These are phyloP conservation scores for Sandelia bainsii DNA, from an alignment of 2,797 vertebrate genomes.

Conservation along the genomic window DNA sequence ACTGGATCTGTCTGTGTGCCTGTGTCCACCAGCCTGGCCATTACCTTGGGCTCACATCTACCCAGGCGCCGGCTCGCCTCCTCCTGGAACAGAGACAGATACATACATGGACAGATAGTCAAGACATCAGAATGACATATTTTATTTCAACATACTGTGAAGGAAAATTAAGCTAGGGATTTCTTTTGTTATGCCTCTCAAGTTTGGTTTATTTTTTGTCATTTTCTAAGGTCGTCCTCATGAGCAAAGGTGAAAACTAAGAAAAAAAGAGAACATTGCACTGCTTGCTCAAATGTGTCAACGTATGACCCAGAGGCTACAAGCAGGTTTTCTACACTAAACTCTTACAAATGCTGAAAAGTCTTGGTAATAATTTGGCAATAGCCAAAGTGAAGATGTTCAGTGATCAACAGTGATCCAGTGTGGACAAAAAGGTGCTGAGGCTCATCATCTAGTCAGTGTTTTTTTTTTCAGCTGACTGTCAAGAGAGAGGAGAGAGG, in stretches of 20 bases:
- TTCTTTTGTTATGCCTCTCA: neutral
- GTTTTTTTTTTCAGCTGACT: neutral
- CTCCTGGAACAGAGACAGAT: slow-evolving; percentile 80
- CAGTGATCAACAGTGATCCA: slow-evolving; percentile 23
- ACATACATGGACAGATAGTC: slow-evolving; percentile 34
- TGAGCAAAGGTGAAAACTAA: neutral
- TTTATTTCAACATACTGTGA: neutral
- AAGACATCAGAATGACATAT: slow-evolving; percentile 33
- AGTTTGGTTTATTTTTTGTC: neutral
- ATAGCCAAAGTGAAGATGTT: neutral
- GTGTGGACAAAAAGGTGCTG: slow-evolving; percentile 24
- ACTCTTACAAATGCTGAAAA: neutral
- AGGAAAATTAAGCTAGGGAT: neutral
- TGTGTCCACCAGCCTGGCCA: slow-evolving; percentile 94
- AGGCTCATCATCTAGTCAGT: slow-evolving; percentile 35
- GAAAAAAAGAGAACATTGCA: neutral
- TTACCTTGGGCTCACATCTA: slow-evolving; percentile 87
- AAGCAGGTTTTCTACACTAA: neutral
- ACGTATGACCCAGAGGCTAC: neutral
- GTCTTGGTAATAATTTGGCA: slow-evolving; percentile 3
- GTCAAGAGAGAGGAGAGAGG: slow-evolving; percentile 13
- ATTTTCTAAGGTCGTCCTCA: neutral
- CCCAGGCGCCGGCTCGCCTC: slow-evolving; percentile 87
- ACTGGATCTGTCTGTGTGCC: slow-evolving; percentile 97
- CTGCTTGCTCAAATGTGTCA: neutral